Percentiles rank a stretch among this genome's conserved stretches.
These are phyloP conservation scores for Pantherophis vulpinus DNA, from an alignment of 2,797 vertebrate species.

Conservation along the genomic window DNA sequence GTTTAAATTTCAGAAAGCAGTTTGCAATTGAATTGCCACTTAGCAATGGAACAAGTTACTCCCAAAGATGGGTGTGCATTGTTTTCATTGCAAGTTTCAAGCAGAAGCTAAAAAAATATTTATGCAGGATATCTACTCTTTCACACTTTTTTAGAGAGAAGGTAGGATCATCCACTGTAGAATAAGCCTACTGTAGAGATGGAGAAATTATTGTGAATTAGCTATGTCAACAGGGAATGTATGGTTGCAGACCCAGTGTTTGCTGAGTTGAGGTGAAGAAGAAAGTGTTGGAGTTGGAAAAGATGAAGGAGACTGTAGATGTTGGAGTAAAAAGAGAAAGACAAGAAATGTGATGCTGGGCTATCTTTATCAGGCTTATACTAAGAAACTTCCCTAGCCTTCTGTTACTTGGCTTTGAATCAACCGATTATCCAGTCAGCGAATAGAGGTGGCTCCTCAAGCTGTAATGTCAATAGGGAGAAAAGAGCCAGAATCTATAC, in stretches of 20 bases:
- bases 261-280: not conserved
- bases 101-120: not conserved
- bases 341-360: not conserved
- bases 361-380: not conserved
- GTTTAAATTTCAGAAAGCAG: not conserved
- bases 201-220: not conserved
- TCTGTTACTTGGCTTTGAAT: not conserved
- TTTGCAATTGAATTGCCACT: not conserved
- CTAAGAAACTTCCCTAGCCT: not conserved
- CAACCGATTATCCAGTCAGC: not conserved
- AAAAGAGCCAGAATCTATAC: not conserved
- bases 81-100: not conserved
- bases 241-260: not conserved
- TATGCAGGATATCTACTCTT: not conserved
- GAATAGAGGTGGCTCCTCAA: not conserved
- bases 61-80: not conserved
- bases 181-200: not conserved
- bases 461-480: not conserved
- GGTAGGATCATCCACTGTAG: no score
- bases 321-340: not conserved
- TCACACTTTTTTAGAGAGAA: not conserved
- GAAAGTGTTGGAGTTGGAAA: not conserved
- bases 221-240: not conserved
- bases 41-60: not conserved
- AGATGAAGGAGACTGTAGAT: not conserved